A percentile compares a stretch with the other conserved stretches of the same genome.
Evolutionary conservation across 1,140 invertebrate genomes (phyloP).

Genomic region (Scaptomyza graminum): DNA sequence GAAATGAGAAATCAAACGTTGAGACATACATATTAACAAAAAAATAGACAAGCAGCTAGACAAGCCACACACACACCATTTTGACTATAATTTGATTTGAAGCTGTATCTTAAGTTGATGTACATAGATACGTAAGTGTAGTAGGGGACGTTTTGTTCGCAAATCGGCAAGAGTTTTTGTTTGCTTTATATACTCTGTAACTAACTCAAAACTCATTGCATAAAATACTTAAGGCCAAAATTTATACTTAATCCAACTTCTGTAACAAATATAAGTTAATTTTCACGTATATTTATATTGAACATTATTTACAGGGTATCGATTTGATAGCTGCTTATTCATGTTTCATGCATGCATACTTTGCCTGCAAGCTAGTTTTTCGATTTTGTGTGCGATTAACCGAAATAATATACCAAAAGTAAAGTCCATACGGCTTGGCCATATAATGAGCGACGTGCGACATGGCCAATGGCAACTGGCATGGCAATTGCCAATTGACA

Average conservation of each 20-base stretch:
- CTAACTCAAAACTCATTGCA: too few species aligned
- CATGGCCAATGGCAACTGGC: slow-evolving; percentile 43
- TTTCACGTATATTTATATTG: too few species aligned
- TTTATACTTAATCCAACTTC: too few species aligned
- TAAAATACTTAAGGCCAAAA: too few species aligned
- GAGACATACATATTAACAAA: slow-evolving; percentile 1
- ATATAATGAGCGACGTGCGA: slow-evolving; percentile 50
- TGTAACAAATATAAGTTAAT: too few species aligned
- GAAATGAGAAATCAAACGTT: slow-evolving; percentile 61
- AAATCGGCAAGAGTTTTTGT: background rate
- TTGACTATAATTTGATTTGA: slow-evolving; percentile 74
- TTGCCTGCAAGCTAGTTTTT: slow-evolving; percentile 25
- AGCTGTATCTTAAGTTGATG: slow-evolving; percentile 22
- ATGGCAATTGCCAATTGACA: slow-evolving; percentile 23
- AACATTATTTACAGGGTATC: slow-evolving; percentile 1
- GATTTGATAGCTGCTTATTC: too few species aligned
- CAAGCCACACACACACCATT: slow-evolving; percentile 44
- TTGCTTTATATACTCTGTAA: background rate
- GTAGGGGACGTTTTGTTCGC: background rate
- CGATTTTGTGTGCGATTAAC: slow-evolving; percentile 74
- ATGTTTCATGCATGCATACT: background rate
- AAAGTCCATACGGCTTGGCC: slow-evolving; percentile 5
- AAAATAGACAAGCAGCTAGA: slow-evolving; percentile 10
- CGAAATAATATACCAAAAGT: slow-evolving; percentile 13
- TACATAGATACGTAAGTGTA: background rate